Evolutionary conservation across 2,888 invertebrate species (phyloP).

Genomic region (Scaptomyza cyrtandrae): DNA sequence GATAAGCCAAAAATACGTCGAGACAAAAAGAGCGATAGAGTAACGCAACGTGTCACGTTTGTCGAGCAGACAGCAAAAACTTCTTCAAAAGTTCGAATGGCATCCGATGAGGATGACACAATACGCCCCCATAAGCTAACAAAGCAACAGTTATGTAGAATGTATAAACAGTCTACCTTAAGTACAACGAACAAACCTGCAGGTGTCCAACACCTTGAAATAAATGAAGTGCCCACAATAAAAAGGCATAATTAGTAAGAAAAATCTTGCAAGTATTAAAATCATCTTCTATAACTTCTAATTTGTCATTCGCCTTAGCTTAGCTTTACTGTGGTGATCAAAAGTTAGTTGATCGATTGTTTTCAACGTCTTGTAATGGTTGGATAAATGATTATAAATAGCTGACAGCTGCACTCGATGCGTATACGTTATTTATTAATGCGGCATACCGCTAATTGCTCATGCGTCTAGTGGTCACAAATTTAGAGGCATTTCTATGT

Average conservation of each 20-base stretch:
- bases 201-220: no score
- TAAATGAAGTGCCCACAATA: no score
- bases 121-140: slow-evolving; percentile 28
- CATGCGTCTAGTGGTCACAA: slow-evolving; percentile 36
- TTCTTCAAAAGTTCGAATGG: slow-evolving; percentile 27
- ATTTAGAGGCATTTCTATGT: not conserved
- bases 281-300: no score
- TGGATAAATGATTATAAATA: slow-evolving; percentile 22
- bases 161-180: not conserved
- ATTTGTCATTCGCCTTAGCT: no score
- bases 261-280: no score
- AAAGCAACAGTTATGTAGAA: not conserved
- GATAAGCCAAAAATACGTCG: slow-evolving; percentile 35
- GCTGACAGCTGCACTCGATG: slow-evolving; percentile 31
- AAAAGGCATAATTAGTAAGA: no score
- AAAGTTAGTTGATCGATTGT: slow-evolving; percentile 5
- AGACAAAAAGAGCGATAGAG: slow-evolving; percentile 1
- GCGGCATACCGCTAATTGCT: slow-evolving; percentile 34
- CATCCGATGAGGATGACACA: slow-evolving; percentile 28
- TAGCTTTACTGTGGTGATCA: not conserved
- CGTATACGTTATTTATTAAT: slow-evolving; percentile 53
- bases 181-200: not conserved
- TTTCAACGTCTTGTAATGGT: not conserved
- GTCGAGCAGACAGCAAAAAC: slow-evolving; percentile 13
- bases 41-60: slow-evolving; percentile 64